phyloP scores from a whole-genome alignment of 1,140 invertebrate species.

The Sminthurinus signatus region DNA sequence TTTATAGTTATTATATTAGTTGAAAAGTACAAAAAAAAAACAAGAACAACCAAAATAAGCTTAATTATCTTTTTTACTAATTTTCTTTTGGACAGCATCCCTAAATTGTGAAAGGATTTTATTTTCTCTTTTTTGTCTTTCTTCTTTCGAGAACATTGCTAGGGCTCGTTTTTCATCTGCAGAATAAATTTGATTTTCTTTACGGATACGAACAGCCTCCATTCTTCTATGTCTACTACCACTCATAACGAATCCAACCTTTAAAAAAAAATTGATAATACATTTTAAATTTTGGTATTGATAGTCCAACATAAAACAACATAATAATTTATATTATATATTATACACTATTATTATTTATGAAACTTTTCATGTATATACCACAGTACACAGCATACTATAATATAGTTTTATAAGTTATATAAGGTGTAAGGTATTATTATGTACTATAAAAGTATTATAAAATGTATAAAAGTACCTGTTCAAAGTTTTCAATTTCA shows the following conservation, averaged over 20 bases:
- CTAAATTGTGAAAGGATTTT: conserved; percentile 92
- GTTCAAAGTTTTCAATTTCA: conserved; percentile 88
- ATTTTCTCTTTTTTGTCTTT: conserved; percentile 90
- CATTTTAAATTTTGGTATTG: too few relatives aligned
- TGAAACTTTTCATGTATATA: too few relatives aligned
- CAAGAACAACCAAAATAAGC: too few relatives aligned
- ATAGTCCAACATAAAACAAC: too few relatives aligned
- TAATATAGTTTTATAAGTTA: too few relatives aligned
- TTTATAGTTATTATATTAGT: too few relatives aligned
- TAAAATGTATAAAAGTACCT: conserved; percentile 59
- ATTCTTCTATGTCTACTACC: conserved; percentile 92
- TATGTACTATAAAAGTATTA: not conserved
- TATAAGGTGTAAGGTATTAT: too few relatives aligned
- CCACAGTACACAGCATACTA: too few relatives aligned
- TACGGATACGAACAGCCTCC: conserved; percentile 98
- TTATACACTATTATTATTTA: too few relatives aligned
- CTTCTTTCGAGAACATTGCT: conserved; percentile 97
- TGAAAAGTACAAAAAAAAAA: too few relatives aligned
- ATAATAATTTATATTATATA: too few relatives aligned
- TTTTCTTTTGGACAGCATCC: conserved; percentile 69
- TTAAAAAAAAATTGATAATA: conserved; percentile 7
- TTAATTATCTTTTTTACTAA: too few relatives aligned
- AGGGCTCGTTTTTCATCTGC: conserved; percentile 97
- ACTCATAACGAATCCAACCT: conserved; percentile 81
- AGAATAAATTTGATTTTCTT: conserved; percentile 99